These are phyloP conservation scores for Pseudachorutes palmiensis DNA, from an alignment of 1,140 invertebrate species.

Conservation along the genomic window DNA sequence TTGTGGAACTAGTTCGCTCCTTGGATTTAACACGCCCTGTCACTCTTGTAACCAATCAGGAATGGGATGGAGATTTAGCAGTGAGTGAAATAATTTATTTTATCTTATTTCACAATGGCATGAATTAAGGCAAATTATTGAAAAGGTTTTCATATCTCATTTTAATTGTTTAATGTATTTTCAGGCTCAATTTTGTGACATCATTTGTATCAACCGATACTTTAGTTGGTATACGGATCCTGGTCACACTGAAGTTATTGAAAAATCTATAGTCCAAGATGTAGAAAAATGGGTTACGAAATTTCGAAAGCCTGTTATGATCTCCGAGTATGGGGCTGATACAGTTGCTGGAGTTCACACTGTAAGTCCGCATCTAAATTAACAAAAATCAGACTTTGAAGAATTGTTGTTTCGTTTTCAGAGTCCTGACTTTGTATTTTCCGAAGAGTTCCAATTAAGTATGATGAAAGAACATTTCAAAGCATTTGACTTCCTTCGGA, in stretches of 20 bases:
- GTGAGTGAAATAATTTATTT: slow-evolving; percentile 23
- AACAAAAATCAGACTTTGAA: neutral
- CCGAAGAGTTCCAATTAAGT: slow-evolving; percentile 57
- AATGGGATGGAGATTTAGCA: slow-evolving; percentile 19
- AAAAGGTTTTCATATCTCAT: neutral
- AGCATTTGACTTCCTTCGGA: slow-evolving; percentile 50
- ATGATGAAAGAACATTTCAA: slow-evolving; percentile 50
- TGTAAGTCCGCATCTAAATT: neutral
- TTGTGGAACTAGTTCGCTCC: slow-evolving; percentile 23
- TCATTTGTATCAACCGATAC: slow-evolving; percentile 56
- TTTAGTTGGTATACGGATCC: slow-evolving; percentile 54
- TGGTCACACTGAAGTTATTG: slow-evolving; percentile 49
- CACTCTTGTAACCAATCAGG: slow-evolving; percentile 28
- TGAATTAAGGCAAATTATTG: no score
- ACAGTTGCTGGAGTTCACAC: slow-evolving; percentile 51
- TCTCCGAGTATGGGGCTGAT: slow-evolving; percentile 58
- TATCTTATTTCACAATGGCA: slow-evolving; percentile 18
- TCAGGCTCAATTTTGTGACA: slow-evolving; percentile 49
- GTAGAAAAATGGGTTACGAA: slow-evolving; percentile 44
- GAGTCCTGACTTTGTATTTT: slow-evolving; percentile 49
- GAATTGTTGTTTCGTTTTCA: slow-evolving; percentile 10
- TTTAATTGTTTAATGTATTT: slow-evolving; percentile 40
- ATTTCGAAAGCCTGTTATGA: slow-evolving; percentile 51
- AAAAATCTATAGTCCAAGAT: slow-evolving; percentile 39
- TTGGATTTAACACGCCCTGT: slow-evolving; percentile 28